Percentiles rank a stretch among this genome's conserved stretches.
Evolutionary conservation across 2,888 invertebrate genomes (phyloP).

Genomic region (Scrobipalpa costella): DNA sequence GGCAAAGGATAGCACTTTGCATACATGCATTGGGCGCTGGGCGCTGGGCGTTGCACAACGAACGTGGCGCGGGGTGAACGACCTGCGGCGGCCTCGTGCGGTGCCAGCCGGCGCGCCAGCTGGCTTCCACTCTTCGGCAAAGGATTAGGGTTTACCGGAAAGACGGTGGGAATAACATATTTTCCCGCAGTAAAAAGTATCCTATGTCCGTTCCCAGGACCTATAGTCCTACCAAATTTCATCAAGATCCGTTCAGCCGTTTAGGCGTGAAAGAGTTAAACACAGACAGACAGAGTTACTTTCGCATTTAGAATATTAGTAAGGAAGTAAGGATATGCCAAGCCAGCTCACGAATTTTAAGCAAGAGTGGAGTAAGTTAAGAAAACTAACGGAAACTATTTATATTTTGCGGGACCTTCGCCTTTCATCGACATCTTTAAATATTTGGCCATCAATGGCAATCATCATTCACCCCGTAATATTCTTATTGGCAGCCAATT

Average conservation of each 20-base stretch:
- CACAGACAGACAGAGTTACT: too few species aligned
- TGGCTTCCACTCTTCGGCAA: not conserved
- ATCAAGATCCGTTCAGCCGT: too few species aligned
- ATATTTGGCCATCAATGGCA: not conserved
- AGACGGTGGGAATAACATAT: not conserved
- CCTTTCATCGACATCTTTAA: not conserved
- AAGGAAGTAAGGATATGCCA: too few species aligned
- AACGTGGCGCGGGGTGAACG: conserved; percentile 51
- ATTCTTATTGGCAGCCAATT: conserved; percentile 7
- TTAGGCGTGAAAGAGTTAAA: too few species aligned
- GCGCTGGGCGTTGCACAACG: conserved; percentile 24
- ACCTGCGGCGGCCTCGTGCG: conserved; percentile 58
- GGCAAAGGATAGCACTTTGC: conserved; percentile 33
- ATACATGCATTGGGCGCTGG: conserved; percentile 43
- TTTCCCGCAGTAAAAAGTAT: too few species aligned
- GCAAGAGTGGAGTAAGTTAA: too few species aligned
- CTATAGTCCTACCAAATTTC: too few species aligned
- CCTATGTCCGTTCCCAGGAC: too few species aligned
- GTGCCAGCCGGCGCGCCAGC: conserved; percentile 14
- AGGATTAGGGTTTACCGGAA: not conserved
- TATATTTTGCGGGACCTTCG: not conserved
- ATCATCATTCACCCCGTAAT: not conserved
- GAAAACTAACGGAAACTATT: too few species aligned
- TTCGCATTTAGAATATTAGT: too few species aligned
- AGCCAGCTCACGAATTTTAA: too few species aligned